These are phyloP conservation scores for Megamerina dolium DNA, from an alignment of 2,888 invertebrate genomes.

Conservation along the genomic window DNA sequence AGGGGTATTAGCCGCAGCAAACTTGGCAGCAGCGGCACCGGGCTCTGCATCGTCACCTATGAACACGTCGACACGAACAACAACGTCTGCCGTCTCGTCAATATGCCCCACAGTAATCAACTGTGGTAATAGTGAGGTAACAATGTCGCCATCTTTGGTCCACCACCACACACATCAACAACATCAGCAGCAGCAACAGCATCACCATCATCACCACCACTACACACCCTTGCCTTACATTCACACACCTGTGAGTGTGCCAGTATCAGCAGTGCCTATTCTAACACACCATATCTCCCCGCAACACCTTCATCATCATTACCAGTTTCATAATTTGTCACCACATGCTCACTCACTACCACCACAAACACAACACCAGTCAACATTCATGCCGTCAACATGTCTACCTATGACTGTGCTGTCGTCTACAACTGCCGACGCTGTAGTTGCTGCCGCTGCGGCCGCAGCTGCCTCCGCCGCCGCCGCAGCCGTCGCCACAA, in stretches of 20 bases:
- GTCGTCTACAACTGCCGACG: too few species aligned
- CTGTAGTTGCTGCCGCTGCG: too few species aligned
- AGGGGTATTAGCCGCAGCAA: constrained; percentile 27
- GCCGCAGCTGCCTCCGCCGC: constrained; percentile 19
- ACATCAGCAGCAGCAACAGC: constrained; percentile 19
- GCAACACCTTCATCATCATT: constrained; percentile 23
- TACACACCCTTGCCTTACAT: constrained; percentile 21
- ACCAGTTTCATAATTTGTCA: constrained; percentile 23
- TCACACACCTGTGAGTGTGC: constrained; percentile 25
- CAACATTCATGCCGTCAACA: constrained; percentile 33
- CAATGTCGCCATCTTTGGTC: constrained; percentile 22
- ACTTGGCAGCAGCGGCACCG: constrained; percentile 34
- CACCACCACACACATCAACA: too few species aligned
- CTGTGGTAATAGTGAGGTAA: constrained; percentile 17
- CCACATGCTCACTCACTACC: constrained; percentile 21
- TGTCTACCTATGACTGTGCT: constrained; percentile 30
- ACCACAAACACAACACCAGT: constrained; percentile 18
- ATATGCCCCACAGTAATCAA: constrained; percentile 26
- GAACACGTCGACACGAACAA: constrained; percentile 14
- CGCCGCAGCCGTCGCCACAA: constrained; percentile 14
- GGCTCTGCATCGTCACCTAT: constrained; percentile 23
- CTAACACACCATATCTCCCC: constrained; percentile 30
- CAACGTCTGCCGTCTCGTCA: constrained; percentile 22
- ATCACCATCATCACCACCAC: constrained; percentile 25
- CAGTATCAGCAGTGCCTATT: constrained; percentile 37